These are phyloP conservation scores for Ganaspis brasiliensis DNA, from an alignment of 2,888 invertebrate genomes.

Conservation along the genomic window DNA sequence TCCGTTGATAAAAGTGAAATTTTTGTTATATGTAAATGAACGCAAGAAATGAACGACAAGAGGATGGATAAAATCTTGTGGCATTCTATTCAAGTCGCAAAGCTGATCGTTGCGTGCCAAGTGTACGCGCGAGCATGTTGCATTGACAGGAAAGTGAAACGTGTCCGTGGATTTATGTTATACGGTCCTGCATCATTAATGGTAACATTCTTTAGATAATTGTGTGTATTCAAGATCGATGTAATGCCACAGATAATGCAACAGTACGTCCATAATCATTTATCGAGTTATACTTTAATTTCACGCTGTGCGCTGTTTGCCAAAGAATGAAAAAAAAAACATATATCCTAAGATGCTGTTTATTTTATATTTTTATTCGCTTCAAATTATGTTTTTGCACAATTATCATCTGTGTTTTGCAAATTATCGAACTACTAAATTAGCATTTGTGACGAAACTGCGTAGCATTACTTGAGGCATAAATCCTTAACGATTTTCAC, in stretches of 20 bases:
- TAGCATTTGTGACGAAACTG: slow-evolving; percentile 14
- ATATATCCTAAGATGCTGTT: not conserved
- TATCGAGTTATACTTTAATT: slow-evolving; percentile 31
- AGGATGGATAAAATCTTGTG: slow-evolving; percentile 34
- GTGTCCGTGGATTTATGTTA: slow-evolving; percentile 29
- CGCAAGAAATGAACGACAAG: slow-evolving; percentile 30
- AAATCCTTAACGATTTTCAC: not conserved
- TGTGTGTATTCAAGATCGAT: slow-evolving; percentile 39
- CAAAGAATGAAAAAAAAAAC: not conserved
- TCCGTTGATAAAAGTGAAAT: slow-evolving; percentile 1
- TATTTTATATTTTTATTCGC: not conserved
- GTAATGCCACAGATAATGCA: slow-evolving; percentile 15
- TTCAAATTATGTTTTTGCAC: not conserved
- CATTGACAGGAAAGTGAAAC: slow-evolving; percentile 42
- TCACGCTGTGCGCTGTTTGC: not conserved
- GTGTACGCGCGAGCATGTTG: slow-evolving; percentile 9
- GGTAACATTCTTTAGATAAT: slow-evolving; percentile 37
- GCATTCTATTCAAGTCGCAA: slow-evolving; percentile 19
- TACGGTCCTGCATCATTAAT: slow-evolving; percentile 12
- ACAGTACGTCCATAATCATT: slow-evolving; percentile 19
- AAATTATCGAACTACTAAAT: too few relatives aligned
- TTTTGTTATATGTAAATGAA: slow-evolving; percentile 35
- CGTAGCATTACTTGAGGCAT: slow-evolving; percentile 12
- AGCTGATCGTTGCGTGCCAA: slow-evolving; percentile 15
- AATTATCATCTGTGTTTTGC: not conserved